Evolutionary conservation across 2,888 invertebrate genomes (phyloP), one percentile per base, ranked within the genome.

Genomic region (Dryomyza anilis): DNA sequence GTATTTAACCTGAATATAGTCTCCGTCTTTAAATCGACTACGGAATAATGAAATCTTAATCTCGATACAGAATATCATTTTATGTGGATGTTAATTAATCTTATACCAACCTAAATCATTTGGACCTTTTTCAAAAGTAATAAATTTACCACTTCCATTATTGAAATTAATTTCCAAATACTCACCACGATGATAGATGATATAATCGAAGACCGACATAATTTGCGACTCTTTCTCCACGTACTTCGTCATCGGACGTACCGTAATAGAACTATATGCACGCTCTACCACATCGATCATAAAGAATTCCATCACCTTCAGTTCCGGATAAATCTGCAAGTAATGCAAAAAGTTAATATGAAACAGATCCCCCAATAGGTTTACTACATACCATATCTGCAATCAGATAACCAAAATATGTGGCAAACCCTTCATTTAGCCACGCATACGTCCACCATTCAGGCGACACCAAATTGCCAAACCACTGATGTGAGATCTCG

Each of bases 401-500:
- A 10, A 78, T 72, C 16, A 82, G 67, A 59, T 82, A 79, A 33
- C 74, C 63, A 65, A 80, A 82, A 67, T 82, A 82, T 1, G 81
- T 79, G 0, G 91, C 91, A 70, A 92, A 91, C 0, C 89, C 92
- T 76, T 91, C 91, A 76, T 89, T 92, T 7, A 92, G 79, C 90
- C 91, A 92, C 0, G 89, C 86, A 71, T 87, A 89, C 0, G 87
- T 86, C 92, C 92, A 92, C 85, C 90, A 91, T 27, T 85, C 80
- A 0, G 89, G 88, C 0, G 90, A 88, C 0, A 93, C 89, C 71
- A 90, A 85, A 76, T 92, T 89, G 0, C 93, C 93, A 74, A 93
- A 92, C 93, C 93, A 93, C 85, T 89, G 90, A 78, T 95, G 94
- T 0, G 85, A 83, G 62, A 88, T 86, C 74, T 88, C 88, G 72